These are phyloP conservation scores for Elymnias hypermnestra DNA, from an alignment of 1,140 invertebrate genomes.

Conservation along the genomic window DNA sequence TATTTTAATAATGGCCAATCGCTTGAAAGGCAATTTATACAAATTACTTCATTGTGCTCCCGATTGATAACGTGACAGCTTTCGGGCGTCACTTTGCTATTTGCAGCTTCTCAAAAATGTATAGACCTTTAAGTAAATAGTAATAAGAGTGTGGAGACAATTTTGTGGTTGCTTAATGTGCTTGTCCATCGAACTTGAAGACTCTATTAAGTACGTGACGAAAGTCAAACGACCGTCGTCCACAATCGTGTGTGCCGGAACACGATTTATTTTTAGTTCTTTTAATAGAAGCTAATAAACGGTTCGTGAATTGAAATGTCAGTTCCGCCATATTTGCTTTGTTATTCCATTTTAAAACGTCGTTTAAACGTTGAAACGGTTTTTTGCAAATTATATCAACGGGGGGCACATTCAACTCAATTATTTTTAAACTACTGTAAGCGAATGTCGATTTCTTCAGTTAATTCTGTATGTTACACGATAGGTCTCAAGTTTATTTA, in stretches of 20 bases:
- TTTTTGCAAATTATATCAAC: no score
- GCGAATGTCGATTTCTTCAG: not conserved
- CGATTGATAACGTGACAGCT: constrained; percentile 35
- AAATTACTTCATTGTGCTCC: constrained; percentile 24
- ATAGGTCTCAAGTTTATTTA: no score
- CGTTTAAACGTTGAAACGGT: no score
- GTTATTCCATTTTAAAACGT: not conserved
- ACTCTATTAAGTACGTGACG: constrained; percentile 43
- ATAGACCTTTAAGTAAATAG: constrained; percentile 1
- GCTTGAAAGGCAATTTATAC: constrained; percentile 21
- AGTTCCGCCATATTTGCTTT: constrained; percentile 22
- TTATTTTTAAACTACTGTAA: not conserved
- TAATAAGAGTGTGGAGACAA: constrained; percentile 3
- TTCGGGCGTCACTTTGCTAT: constrained; percentile 14
- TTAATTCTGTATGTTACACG: no score
- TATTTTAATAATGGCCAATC: constrained; percentile 18
- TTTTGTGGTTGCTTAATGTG: not conserved
- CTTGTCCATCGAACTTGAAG: constrained; percentile 23
- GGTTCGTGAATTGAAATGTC: constrained; percentile 27
- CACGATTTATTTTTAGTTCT: constrained; percentile 24
- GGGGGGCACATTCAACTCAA: no score
- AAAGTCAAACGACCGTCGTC: constrained; percentile 27
- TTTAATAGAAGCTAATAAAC: constrained; percentile 21
- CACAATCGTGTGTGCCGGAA: constrained; percentile 20
- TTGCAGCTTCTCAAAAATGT: not conserved